Percentiles rank a stretch among this genome's conserved stretches.
Evolutionary conservation across 2,888 invertebrate species (phyloP).

Genomic region (Noctuana brunneofusca): DNA sequence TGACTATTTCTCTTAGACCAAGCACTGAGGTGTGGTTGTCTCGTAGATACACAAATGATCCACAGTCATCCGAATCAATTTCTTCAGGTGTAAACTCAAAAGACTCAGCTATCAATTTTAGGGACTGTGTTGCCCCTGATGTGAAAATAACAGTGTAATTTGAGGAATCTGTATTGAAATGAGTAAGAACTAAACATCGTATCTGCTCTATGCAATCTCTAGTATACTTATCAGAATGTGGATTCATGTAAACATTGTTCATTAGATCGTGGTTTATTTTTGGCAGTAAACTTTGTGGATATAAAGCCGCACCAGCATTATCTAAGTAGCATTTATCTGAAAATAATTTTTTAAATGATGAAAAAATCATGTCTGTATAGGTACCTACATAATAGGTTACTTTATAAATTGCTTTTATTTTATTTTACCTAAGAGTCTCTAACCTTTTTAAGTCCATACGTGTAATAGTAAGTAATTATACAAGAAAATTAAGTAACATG

Average conservation of each 20-base stretch:
- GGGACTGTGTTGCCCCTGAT: constrained; percentile 94
- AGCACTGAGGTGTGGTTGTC: constrained; percentile 98
- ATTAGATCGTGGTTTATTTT: constrained; percentile 85
- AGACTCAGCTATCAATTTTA: constrained; percentile 92
- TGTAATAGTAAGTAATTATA: too few species aligned
- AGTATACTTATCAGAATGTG: constrained; percentile 93
- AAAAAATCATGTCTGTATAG: too few species aligned
- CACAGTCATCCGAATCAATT: constrained; percentile 57
- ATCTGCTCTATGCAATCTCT: constrained; percentile 93
- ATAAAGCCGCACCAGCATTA: constrained; percentile 93
- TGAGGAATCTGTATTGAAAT: constrained; percentile 91
- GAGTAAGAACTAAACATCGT: constrained; percentile 90
- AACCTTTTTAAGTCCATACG: too few species aligned
- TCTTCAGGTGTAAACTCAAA: constrained; percentile 84
- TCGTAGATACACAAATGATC: constrained; percentile 90
- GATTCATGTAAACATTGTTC: constrained; percentile 93
- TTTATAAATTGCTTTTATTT: too few species aligned
- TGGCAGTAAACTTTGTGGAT: constrained; percentile 89
- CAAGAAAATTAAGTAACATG: too few species aligned
- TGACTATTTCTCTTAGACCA: constrained; percentile 92
- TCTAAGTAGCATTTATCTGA: constrained; percentile 92
- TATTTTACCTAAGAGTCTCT: too few species aligned
- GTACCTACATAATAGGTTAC: too few species aligned
- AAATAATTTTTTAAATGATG: constrained; percentile 41
- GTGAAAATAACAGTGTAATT: constrained; percentile 96